Base-by-base conservation (phyloP, 2,113 vertebrate species). In the Tachysurus vachellii region DNA sequence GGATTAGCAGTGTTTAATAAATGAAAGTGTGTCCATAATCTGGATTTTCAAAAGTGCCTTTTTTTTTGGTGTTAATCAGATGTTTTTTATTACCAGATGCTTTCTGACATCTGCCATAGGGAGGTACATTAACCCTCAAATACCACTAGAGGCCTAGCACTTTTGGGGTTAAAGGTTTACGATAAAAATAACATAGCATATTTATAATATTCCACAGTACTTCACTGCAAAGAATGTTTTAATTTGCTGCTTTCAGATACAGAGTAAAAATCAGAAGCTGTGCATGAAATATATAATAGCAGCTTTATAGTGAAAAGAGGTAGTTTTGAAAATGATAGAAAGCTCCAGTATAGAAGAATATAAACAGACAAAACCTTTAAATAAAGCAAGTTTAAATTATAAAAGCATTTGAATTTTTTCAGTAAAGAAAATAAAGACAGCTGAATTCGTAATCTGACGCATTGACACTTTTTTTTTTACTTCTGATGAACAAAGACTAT, bases 11-110 rank as follows among this genome's bases (percentile, higher is more conserved):
- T 87, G 91, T 95, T 96, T 95, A 96, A 95, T 96, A 95, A 95
- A 94, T 77, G 90, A 95, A 96, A 96, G 95, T 95, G 95, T 94
- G 94, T 92, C 88, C 83, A 90, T 95, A 95, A 96, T 95, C 95
- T 85, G 95, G 94, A 95, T 96, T 95, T 95, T 90, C 85, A 87
- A 93, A 95, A 95, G 93, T 95, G 95, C 94, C 94, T 92, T 61
- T 94, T 92, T 95, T 61, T 94, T 92, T 95, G 95, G 94, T 95
- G 94, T 93, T 95, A 95, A 95, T 94, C 95, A 87, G 93, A 94
- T 93, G 93, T 94, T 94, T 94, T 94, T 94, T 94, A 94, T 94
- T 93, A 94, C 94, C 94, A 94, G 93, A 94, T 94, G 94, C 84
- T 94, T 93, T 94, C 90, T 94, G 94, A 95, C 95, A 95, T 95